These are phyloP conservation scores for Telmatherina bonti DNA, from an alignment of 2,797 vertebrate genomes.

Conservation along the genomic window DNA sequence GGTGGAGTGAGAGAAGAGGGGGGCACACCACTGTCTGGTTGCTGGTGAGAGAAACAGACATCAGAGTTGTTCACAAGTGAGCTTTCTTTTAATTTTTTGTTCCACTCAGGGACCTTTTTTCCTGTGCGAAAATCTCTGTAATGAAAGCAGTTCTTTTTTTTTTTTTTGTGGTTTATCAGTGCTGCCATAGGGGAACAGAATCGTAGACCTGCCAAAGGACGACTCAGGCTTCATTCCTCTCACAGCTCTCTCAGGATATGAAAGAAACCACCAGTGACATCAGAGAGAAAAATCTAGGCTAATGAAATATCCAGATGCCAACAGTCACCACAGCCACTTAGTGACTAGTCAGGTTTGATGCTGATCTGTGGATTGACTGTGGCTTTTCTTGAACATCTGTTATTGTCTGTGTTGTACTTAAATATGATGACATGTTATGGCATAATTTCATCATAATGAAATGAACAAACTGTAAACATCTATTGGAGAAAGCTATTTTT, in stretches of 20 bases:
- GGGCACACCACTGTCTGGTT: slow-evolving; percentile 59
- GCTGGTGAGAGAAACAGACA: slow-evolving; percentile 59
- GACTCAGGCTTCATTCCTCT: slow-evolving; percentile 45
- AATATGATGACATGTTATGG: slow-evolving; percentile 11
- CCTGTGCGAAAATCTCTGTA: slow-evolving; percentile 22
- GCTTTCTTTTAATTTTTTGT: slow-evolving; percentile 35
- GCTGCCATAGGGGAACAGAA: slow-evolving; percentile 21
- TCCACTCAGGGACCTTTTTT: slow-evolving; percentile 32
- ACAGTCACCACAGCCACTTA: slow-evolving; percentile 60
- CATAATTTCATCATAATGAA: slow-evolving; percentile 28
- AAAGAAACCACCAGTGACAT: slow-evolving; percentile 75
- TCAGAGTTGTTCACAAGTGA: slow-evolving; percentile 40
- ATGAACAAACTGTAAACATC: slow-evolving; percentile 29
- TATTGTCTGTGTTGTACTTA: slow-evolving; percentile 13
- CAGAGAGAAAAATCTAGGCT: slow-evolving; percentile 66
- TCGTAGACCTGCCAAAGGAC: slow-evolving; percentile 32
- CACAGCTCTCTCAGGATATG: slow-evolving; percentile 69
- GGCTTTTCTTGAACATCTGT: slow-evolving; percentile 32
- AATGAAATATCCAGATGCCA: slow-evolving; percentile 79
- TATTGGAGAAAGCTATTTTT: slow-evolving; percentile 23
- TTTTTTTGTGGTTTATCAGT: slow-evolving; percentile 40
- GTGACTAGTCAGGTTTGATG: slow-evolving; percentile 59
- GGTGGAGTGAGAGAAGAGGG: slow-evolving; percentile 85
- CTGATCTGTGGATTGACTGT: slow-evolving; percentile 25
- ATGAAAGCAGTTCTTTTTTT: slow-evolving; percentile 33